These are phyloP conservation scores for Rafetus swinhoei DNA, from an alignment of 2,113 vertebrate species.

Conservation along the genomic window DNA sequence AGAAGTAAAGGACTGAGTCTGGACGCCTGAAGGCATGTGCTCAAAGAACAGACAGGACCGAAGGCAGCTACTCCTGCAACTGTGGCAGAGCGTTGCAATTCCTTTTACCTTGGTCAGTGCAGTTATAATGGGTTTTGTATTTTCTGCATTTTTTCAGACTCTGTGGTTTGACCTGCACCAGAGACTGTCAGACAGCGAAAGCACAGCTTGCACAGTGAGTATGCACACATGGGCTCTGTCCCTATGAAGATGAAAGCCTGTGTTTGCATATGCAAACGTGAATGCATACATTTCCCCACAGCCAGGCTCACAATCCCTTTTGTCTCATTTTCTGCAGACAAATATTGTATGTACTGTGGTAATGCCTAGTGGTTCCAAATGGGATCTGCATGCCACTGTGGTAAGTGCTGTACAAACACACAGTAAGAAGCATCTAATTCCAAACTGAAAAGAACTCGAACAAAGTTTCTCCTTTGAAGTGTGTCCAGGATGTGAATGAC, in stretches of 20 bases:
- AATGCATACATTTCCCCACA: not conserved
- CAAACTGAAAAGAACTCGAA: not conserved
- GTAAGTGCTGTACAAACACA: not conserved
- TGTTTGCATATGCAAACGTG: not conserved
- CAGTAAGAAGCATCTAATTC: not conserved
- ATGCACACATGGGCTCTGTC: not conserved
- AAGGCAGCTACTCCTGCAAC: not conserved
- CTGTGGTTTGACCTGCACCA: conserved; percentile 97
- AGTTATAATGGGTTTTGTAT: not conserved
- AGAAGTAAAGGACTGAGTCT: not conserved
- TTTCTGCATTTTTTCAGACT: conserved; percentile 82
- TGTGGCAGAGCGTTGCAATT: not conserved
- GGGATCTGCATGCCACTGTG: not conserved
- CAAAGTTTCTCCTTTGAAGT: not conserved
- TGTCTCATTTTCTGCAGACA: not conserved
- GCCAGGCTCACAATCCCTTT: not conserved
- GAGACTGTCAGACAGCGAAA: conserved; percentile 92
- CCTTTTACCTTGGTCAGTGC: not conserved
- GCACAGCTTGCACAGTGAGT: conserved; percentile 89
- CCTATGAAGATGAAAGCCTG: too few species aligned
- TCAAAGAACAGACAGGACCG: not conserved
- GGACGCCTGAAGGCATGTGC: not conserved
- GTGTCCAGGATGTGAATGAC: not conserved
- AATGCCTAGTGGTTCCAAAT: not conserved
- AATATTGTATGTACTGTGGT: not conserved